Base-by-base conservation (phyloP, 1,140 invertebrate genomes). In the Neomicropteryx cornuta region DNA sequence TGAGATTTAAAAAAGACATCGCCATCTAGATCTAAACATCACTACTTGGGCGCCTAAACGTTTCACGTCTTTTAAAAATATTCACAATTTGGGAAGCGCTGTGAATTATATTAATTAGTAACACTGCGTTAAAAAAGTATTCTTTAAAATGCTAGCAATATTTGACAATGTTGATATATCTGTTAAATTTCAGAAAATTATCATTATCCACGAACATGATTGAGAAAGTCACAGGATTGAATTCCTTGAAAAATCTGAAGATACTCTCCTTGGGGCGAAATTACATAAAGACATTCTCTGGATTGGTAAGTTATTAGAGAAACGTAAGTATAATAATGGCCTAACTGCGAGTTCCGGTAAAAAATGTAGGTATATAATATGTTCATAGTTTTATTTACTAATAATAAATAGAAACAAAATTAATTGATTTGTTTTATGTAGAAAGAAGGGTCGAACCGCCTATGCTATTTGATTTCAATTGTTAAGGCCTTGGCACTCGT, bases 121-220 rank as follows among this genome's bases (percentile, higher is more conserved):
- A n/a, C n/a, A n/a, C n/a, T 27, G 8, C n/a, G 24, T 27, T 27
- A 27, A 8, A 8, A 27, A 27, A 27, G 23, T 21, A 4, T 19
- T 35, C 5, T 32, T 32, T 6, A 8, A 32, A 17, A 6, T 17
- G 30, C 5, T 13, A 5, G 18, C 5, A 32, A 14, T 32, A 6
- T 8, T 27, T 27, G n/a, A n/a, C 24, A 27, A 8, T 27, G 8
- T 8, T 27, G 8, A 8, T 8, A 8, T 8, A 27, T n/a, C 24
- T 8, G 24, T 8, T 37, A 37, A 36, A 5, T 65, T 67, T 20
- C 50, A 80, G 75, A 60, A 87, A 87, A 61, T 56, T 94, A 6
- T 88, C 86, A 23, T 55, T 96, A 5, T 94, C 89, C 1, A 93
- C 91, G 18, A 95, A 96, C 50, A 79, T 82, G 75, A 92, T 96